phyloP scores from a whole-genome alignment of 2,113 vertebrate species.

The Sebastes fasciatus region DNA sequence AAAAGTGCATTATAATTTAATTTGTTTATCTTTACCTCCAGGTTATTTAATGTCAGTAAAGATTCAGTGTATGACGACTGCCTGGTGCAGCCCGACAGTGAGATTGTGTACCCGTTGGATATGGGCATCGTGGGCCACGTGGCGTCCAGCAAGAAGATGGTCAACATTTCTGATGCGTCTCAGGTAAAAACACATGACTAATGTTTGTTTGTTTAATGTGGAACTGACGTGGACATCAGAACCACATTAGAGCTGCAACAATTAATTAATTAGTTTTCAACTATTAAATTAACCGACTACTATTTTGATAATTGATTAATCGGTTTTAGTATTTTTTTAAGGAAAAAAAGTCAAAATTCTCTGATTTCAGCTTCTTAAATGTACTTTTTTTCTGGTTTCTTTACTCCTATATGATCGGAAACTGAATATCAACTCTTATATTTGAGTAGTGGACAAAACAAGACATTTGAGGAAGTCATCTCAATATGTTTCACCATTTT shows the following conservation, averaged over 20 bases:
- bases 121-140: conserved; percentile 89
- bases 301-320: too few relatives aligned
- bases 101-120: conserved; percentile 92
- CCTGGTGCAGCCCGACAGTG: conserved; percentile 88
- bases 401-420: too few relatives aligned
- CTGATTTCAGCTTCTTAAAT: too few relatives aligned
- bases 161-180: conserved; percentile 83
- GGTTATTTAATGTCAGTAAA: conserved; percentile 89
- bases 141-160: conserved; percentile 88
- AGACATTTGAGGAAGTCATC: too few relatives aligned
- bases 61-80: conserved; percentile 87
- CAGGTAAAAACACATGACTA: conserved; percentile 79
- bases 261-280: too few relatives aligned
- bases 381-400: too few relatives aligned
- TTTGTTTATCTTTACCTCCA: conserved; percentile 8
- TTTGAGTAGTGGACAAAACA: too few relatives aligned
- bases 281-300: too few relatives aligned
- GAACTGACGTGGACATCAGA: background rate
- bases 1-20: background rate
- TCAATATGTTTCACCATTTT: too few relatives aligned
- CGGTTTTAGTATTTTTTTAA: too few relatives aligned
- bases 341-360: too few relatives aligned
- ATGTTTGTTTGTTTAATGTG: background rate
- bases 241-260: background rate
- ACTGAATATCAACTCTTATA: too few relatives aligned